Conservation (phyloP, 2,113 vertebrate species). For the Sterna hirundo region DNA sequence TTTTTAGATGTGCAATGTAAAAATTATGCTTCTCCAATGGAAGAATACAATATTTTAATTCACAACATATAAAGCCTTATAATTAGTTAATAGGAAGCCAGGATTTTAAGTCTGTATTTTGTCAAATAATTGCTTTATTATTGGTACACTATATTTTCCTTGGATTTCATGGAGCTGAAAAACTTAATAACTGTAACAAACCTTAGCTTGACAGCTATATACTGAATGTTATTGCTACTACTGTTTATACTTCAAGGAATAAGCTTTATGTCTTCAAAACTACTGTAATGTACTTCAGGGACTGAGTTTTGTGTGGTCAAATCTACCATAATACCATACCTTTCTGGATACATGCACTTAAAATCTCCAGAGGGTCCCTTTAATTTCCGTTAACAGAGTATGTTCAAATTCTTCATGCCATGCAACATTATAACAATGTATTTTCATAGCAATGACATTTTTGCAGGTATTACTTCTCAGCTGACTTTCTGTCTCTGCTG, state of each 20-base stretch:
- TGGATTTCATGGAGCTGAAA: not conserved
- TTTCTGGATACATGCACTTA: not conserved
- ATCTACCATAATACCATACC: not conserved
- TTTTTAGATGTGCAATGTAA: not conserved
- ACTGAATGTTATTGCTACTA: not conserved
- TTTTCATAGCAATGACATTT: not conserved
- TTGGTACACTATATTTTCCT: not conserved
- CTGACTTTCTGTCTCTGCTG: not conserved
- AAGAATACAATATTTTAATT: not conserved
- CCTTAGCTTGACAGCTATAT: not conserved
- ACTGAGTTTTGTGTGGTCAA: not conserved
- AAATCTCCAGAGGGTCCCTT: not conserved
- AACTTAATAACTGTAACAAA: not conserved
- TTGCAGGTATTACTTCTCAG: not conserved
- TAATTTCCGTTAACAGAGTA: not conserved
- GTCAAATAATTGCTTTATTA: constrained; percentile 11
- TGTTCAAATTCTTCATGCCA: not conserved
- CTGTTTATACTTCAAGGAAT: not conserved
- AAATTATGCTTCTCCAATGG: accelerated
- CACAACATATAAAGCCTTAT: not conserved
- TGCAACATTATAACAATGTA: not conserved
- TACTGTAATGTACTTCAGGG: not conserved
- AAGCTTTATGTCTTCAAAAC: not conserved
- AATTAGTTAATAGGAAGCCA: not conserved
- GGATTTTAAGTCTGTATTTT: not conserved